phyloP scores from a whole-genome alignment of 2,797 vertebrate genomes.

The Parambassis ranga region DNA sequence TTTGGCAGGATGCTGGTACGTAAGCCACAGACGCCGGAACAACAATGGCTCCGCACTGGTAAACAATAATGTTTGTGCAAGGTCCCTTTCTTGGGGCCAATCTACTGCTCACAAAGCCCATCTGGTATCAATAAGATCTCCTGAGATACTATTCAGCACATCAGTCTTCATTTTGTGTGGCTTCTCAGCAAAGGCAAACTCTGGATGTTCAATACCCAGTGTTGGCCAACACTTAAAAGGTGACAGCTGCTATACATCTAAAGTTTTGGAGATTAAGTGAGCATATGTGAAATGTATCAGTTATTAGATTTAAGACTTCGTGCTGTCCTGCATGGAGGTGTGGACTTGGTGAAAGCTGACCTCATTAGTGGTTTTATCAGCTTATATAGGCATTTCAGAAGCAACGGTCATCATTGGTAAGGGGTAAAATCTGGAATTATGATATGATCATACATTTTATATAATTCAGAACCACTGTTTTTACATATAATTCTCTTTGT shows the following conservation, averaged over 20 bases:
- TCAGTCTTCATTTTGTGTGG: conserved; percentile 64
- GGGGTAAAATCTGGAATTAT: too few species aligned
- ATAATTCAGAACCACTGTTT: too few species aligned
- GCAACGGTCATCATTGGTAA: too few species aligned
- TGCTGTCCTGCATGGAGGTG: not conserved
- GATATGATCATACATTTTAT: too few species aligned
- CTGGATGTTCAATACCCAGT: conserved; percentile 29
- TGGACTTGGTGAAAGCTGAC: not conserved
- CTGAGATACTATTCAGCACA: conserved; percentile 65
- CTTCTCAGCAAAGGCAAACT: conserved; percentile 41
- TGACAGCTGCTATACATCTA: conserved; percentile 66
- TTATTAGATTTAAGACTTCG: conserved; percentile 13
- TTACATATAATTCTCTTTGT: too few species aligned
- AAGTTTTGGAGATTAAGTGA: conserved; percentile 34
- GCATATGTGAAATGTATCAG: conserved; percentile 7
- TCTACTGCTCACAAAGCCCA: conserved; percentile 70
- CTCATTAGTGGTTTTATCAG: not conserved
- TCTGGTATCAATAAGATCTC: conserved; percentile 79
- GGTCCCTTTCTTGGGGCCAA: conserved; percentile 75
- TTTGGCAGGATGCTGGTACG: conserved; percentile 72
- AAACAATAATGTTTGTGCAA: conserved; percentile 83
- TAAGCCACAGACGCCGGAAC: conserved; percentile 56
- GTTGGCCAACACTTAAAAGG: conserved; percentile 47
- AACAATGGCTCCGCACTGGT: conserved; percentile 67
- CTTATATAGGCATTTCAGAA: too few species aligned